A percentile compares a stretch with the other conserved stretches of the same genome.
Conservation (phyloP, 2,797 vertebrate genomes). For the Labeo calbasu region DNA sequence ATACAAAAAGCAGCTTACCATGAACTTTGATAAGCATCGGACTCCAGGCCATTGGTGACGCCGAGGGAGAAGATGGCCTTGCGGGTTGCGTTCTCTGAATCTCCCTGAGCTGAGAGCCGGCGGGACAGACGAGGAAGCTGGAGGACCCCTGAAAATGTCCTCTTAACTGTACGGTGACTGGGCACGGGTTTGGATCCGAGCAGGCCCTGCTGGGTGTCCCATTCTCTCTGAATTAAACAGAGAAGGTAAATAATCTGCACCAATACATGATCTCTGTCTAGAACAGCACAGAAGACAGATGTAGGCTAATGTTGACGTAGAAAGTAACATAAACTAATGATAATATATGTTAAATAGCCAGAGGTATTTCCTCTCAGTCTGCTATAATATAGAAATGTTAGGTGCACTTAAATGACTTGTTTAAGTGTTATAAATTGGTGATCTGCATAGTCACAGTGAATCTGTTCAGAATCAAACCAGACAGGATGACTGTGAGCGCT, state of each 20-base stretch:
- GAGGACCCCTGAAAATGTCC: slow-evolving; percentile 80
- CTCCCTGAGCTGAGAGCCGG: slow-evolving; percentile 62
- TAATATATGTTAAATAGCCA: neutral
- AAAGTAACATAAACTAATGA: neutral
- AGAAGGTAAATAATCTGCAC: neutral
- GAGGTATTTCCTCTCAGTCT: neutral
- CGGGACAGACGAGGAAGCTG: slow-evolving; percentile 78
- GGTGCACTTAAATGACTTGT: neutral
- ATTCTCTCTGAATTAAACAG: slow-evolving; percentile 69
- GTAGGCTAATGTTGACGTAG: neutral
- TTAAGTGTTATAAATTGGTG: neutral
- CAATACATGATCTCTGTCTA: neutral
- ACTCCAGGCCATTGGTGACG: slow-evolving; percentile 70
- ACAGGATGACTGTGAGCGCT: slow-evolving; percentile 2
- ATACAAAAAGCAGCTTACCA: neutral
- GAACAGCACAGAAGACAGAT: neutral
- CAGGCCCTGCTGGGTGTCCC: slow-evolving; percentile 64
- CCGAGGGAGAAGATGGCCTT: slow-evolving; percentile 70
- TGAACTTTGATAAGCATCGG: neutral
- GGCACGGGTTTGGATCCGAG: slow-evolving; percentile 45
- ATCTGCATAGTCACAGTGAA: slow-evolving; percentile 19
- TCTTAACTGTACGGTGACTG: slow-evolving; percentile 66
- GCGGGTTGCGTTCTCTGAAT: slow-evolving; percentile 24
- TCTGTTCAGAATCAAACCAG: neutral
- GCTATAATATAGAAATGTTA: neutral